Evolutionary conservation across 2,888 invertebrate species (phyloP).

Genomic region (Camponotus fellah): DNA sequence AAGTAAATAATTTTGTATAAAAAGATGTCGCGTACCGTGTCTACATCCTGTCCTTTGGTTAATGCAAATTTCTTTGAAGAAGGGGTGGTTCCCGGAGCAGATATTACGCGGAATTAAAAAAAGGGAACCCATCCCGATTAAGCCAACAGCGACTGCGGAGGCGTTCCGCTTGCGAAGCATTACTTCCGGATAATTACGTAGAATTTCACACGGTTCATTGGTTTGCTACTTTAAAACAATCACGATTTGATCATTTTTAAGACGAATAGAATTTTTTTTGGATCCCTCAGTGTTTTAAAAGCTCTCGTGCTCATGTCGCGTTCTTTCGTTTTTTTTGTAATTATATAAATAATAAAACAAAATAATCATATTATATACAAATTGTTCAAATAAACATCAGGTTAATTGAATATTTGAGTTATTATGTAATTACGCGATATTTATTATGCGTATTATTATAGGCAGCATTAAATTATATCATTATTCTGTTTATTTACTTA

Average conservation of each 20-base stretch:
- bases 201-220: conserved; percentile 67
- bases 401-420: conserved; percentile 18
- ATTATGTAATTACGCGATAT: neutral
- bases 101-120: conserved; percentile 67
- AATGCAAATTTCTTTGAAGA: conserved; percentile 32
- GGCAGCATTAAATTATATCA: conserved; percentile 8
- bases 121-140: conserved; percentile 59
- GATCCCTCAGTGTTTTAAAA: neutral
- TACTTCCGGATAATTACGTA: conserved; percentile 73
- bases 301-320: neutral
- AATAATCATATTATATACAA: neutral
- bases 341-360: conserved; percentile 12
- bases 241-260: conserved; percentile 37
- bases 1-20: conserved; percentile 30
- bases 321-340: neutral
- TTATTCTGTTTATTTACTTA: neutral
- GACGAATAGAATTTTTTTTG: neutral
- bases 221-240: conserved; percentile 43
- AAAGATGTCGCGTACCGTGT: conserved; percentile 7
- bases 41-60: conserved; percentile 36
- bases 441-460: conserved; percentile 25
- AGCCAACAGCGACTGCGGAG: conserved; percentile 56
- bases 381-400: conserved; percentile 1
- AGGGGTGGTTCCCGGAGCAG: conserved; percentile 1
- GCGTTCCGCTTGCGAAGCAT: conserved; percentile 55